Percentiles rank a stretch among this genome's conserved stretches.
phyloP scores from a whole-genome alignment of 2,797 vertebrate genomes.

The Hemibagrus guttatus region DNA sequence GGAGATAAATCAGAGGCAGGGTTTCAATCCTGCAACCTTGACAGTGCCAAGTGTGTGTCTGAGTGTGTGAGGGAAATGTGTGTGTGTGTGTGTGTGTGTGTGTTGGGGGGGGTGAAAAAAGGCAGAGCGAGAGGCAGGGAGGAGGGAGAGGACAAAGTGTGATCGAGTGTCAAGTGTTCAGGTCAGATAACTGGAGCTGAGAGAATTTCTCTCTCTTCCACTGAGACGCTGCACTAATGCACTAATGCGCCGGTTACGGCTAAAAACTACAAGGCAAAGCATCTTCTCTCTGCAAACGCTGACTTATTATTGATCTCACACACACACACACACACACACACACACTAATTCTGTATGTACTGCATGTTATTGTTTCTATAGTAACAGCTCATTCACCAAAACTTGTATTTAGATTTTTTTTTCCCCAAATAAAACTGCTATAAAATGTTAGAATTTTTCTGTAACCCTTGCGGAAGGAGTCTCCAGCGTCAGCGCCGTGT shows the following conservation, averaged over 20 bases:
- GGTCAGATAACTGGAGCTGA: constrained; percentile 35
- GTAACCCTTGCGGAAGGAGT: not conserved
- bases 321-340: not conserved
- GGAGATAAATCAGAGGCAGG: constrained; percentile 71
- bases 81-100: constrained; percentile 35
- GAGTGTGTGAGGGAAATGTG: constrained; percentile 29
- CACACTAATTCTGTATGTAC: not conserved
- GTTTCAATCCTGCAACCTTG: constrained; percentile 72
- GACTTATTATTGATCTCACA: not conserved
- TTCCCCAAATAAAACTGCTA: too few species aligned
- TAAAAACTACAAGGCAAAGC: constrained; percentile 2
- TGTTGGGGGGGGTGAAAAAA: constrained; percentile 30
- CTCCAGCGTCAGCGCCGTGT: not conserved
- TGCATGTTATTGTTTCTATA: not conserved
- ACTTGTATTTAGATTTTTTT: not conserved
- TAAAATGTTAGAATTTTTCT: too few species aligned
- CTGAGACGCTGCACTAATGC: constrained; percentile 8
- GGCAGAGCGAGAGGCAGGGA: constrained; percentile 56
- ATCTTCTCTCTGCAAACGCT: not conserved
- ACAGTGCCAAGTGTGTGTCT: constrained; percentile 70
- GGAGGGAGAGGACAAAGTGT: constrained; percentile 37
- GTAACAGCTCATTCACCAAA: not conserved
- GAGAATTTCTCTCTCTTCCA: constrained; percentile 15
- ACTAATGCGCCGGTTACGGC: not conserved
- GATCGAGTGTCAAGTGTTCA: constrained; percentile 46